Evolutionary conservation across 2,113 vertebrate species (phyloP), one percentile per base, ranked within the genome.

Genomic region (Callopanchax toddi): DNA sequence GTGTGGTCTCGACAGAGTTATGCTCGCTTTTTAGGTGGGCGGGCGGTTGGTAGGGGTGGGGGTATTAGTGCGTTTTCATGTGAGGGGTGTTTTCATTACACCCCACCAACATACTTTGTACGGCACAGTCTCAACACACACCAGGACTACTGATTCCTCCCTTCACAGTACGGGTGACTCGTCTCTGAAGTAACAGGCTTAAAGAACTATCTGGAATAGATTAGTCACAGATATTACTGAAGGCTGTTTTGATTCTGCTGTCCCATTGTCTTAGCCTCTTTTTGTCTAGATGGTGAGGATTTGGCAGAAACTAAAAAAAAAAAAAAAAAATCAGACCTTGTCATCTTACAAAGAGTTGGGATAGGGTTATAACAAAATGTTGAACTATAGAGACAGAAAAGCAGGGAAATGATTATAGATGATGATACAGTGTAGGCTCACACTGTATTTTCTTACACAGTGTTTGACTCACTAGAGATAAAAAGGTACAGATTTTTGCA

Each of bases 221-320:
- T 92, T 89, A 90, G 83, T 82, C 79, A 59, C 65, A 69, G 76
- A 87, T 88, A 90, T 86, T 89, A 87, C 89, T 83, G 74, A 83
- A 64, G 63, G 17, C 43, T 79, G 70, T 87, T 88, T 86, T 72
- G 74, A 81, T 85, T 82, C 78, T 69, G 60, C 63, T 58, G 57
- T 76, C 72, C 56, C 54, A 62, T 73, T 61, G 70, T 79, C 48
- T 88, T 74, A 22, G 54, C 25, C 68, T 74, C 76, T 80, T 63
- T 64, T 6, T 3, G 21, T 20, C 22, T 60, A 20, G 58, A 29
- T 62, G 76, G 64, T 57, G 62, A 72, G 46, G 74, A 60, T 67
- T 77, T 61, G 61, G 69, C 66, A 56, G 26, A 77, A 82, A 76
- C 26, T 29, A 69, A 63, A 68, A 67, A n/a, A n/a, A n/a, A n/a